Evolutionary conservation across 1,140 invertebrate species (phyloP).

Genomic region (Drosophila lowei): DNA sequence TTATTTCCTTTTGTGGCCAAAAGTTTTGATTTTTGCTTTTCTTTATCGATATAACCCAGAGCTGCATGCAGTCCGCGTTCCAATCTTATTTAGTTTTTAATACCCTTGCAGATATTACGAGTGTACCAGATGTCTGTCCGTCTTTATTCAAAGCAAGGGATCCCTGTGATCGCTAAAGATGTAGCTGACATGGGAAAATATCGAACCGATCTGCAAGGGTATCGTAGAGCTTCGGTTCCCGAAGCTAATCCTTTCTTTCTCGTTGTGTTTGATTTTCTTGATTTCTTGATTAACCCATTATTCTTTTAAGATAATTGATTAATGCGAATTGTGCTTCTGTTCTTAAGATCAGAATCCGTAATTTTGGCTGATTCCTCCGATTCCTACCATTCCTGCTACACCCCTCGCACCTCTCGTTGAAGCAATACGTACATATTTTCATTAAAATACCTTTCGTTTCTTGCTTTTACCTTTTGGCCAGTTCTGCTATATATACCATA

Average conservation of each 20-base stretch:
- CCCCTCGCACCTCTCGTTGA: conserved; percentile 8
- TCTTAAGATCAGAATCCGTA: conserved; percentile 26
- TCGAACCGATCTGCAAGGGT: too few relatives aligned
- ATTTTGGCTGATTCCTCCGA: neutral
- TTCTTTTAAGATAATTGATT: conserved; percentile 16
- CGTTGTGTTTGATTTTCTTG: conserved; percentile 1
- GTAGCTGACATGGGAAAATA: too few relatives aligned
- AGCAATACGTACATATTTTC: conserved; percentile 18
- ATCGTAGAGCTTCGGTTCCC: too few relatives aligned
- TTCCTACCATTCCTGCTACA: neutral
- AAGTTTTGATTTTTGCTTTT: conserved; percentile 5
- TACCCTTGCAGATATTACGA: too few relatives aligned
- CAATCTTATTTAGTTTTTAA: too few relatives aligned
- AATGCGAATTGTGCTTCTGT: conserved; percentile 27
- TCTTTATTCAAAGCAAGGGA: neutral
- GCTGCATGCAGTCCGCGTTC: conserved; percentile 9
- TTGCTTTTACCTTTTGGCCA: conserved; percentile 30
- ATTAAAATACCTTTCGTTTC: conserved; percentile 4
- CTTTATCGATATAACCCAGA: neutral
- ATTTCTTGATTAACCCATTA: conserved; percentile 21
- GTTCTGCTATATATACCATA: conserved; percentile 42
- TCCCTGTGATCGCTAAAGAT: neutral
- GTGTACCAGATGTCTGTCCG: neutral
- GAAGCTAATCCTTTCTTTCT: too few relatives aligned
- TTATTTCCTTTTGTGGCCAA: conserved; percentile 25